Evolutionary conservation across 2,797 vertebrate species (phyloP).

Genomic region (Galagoides demidoff): DNA sequence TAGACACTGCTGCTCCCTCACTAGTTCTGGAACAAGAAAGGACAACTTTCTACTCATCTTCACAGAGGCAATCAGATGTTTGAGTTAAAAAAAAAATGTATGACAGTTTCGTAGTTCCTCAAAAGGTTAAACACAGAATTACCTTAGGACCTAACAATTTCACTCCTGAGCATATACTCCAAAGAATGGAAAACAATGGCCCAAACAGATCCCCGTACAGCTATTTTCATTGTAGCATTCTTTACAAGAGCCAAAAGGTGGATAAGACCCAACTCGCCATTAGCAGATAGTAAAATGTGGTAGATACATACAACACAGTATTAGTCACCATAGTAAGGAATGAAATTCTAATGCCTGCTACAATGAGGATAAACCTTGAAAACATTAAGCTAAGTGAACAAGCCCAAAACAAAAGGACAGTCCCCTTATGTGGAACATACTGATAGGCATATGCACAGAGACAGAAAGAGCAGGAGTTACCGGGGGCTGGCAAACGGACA

Average conservation of each 20-base stretch:
- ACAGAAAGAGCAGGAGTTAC: not conserved
- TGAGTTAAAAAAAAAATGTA: slow-evolving; percentile 27
- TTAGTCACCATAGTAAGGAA: not conserved
- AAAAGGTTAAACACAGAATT: slow-evolving; percentile 31
- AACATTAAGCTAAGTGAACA: not conserved
- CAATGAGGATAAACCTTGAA: not conserved
- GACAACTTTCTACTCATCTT: not conserved
- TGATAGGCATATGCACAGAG: not conserved
- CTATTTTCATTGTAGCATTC: not conserved
- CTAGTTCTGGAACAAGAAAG: not conserved
- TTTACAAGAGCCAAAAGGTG: not conserved
- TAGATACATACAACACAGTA: not conserved
- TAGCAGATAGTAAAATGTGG: not conserved
- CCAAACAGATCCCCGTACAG: not conserved
- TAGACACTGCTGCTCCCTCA: not conserved
- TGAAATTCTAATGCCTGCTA: not conserved
- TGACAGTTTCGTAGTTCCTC: not conserved
- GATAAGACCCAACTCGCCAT: not conserved
- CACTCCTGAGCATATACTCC: not conserved
- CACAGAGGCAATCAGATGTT: not conserved
- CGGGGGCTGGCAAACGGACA: not conserved
- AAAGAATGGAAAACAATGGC: not conserved
- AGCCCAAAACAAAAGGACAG: not conserved
- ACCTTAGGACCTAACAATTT: not conserved
- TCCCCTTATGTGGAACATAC: not conserved